These are phyloP conservation scores for Phoronis australis DNA, from an alignment of 2,888 invertebrate species.

Conservation along the genomic window DNA sequence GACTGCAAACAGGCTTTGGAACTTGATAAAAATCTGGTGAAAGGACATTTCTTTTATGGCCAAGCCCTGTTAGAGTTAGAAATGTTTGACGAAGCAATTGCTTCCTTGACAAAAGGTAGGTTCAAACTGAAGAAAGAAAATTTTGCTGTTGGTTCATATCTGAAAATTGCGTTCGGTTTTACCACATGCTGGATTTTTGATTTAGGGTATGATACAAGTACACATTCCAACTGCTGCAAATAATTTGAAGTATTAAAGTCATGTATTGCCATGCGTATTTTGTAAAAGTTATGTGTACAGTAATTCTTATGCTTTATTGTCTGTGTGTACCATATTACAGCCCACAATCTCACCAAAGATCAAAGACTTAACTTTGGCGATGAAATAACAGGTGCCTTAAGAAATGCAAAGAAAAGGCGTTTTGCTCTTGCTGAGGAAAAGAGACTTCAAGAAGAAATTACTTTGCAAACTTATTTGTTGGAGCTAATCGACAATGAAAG, in stretches of 20 bases:
- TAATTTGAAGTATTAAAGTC: no score
- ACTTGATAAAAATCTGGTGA: slow-evolving; percentile 83
- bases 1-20: slow-evolving; percentile 87
- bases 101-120: slow-evolving; percentile 85
- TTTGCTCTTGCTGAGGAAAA: slow-evolving; percentile 90
- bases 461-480: slow-evolving; percentile 67
- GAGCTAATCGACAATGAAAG: slow-evolving; percentile 82
- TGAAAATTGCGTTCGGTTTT: no score
- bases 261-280: no score
- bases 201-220: no score
- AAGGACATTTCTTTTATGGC: slow-evolving; percentile 95
- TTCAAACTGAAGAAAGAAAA: not conserved
- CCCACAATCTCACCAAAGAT: slow-evolving; percentile 81
- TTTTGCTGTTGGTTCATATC: no score
- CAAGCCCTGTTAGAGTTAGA: slow-evolving; percentile 85
- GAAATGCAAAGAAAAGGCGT: slow-evolving; percentile 85
- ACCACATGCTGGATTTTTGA: no score
- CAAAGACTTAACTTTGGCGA: slow-evolving; percentile 90
- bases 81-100: slow-evolving; percentile 91
- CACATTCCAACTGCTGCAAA: no score
- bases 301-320: no score
- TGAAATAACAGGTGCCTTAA: slow-evolving; percentile 86
- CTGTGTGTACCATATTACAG: no score
- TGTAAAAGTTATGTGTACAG: no score
- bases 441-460: slow-evolving; percentile 91